Percentiles rank a stretch among this genome's conserved stretches.
These are phyloP conservation scores for Paramisgurnus dabryanus DNA, from an alignment of 2,113 vertebrate species.

Conservation along the genomic window DNA sequence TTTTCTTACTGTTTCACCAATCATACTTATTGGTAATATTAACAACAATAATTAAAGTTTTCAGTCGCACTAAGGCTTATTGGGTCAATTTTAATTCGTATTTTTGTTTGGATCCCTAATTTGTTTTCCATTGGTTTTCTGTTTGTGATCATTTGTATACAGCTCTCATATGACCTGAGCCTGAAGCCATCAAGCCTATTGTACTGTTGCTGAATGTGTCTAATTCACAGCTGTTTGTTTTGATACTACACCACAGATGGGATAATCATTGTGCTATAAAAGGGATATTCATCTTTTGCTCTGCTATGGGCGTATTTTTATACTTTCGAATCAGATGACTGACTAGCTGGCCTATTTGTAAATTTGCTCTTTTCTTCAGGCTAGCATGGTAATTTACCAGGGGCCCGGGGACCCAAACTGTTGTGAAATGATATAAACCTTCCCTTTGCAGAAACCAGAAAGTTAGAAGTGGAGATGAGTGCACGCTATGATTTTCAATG, in stretches of 20 bases:
- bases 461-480: conserved; percentile 20
- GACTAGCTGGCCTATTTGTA: conserved; percentile 31
- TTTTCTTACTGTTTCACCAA: too few relatives aligned
- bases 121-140: background rate
- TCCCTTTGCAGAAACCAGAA: conserved; percentile 17
- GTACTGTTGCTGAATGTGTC: conserved; percentile 13
- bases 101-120: conserved; percentile 10
- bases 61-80: background rate
- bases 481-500: conserved; percentile 34
- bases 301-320: conserved; percentile 33
- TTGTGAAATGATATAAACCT: conserved; percentile 41
- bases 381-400: conserved; percentile 52
- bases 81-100: background rate
- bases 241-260: background rate
- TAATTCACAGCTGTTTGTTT: conserved; percentile 36
- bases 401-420: conserved; percentile 24
- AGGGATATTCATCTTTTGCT: conserved; percentile 32
- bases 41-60: background rate
- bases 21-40: background rate
- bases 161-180: conserved; percentile 23
- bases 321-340: conserved; percentile 45
- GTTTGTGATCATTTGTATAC: conserved; percentile 9
- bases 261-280: conserved; percentile 36
- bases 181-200: conserved; percentile 13
- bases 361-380: conserved; percentile 45